A percentile compares a stretch with the other conserved stretches of the same genome.
Evolutionary conservation across 2,113 vertebrate species (phyloP).

Genomic region (Otocyon megalotis): DNA sequence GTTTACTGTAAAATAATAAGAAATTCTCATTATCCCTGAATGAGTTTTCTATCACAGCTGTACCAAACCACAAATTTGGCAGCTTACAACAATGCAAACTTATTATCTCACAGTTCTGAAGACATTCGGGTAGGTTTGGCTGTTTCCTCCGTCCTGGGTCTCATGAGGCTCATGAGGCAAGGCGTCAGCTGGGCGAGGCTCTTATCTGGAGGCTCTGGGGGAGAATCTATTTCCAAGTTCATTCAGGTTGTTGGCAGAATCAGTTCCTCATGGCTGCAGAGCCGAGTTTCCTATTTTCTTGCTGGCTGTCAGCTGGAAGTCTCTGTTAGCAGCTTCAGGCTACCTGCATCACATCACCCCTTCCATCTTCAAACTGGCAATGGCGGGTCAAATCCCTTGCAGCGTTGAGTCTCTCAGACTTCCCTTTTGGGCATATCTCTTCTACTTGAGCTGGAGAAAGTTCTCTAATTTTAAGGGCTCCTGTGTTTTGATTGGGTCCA

Average conservation of each 20-base stretch:
- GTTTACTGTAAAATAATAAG: background rate
- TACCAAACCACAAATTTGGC: background rate
- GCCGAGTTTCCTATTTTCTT: background rate
- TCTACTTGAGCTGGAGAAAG: background rate
- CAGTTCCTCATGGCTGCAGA: background rate
- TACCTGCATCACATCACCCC: background rate
- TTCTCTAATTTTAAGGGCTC: background rate
- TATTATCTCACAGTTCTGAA: background rate
- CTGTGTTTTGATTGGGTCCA: background rate
- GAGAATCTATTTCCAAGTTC: slow-evolving; percentile 8
- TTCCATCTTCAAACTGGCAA: background rate
- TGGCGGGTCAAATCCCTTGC: background rate
- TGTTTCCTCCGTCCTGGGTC: background rate
- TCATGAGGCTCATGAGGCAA: background rate
- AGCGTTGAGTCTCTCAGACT: background rate
- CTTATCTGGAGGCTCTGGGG: background rate
- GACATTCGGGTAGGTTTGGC: background rate
- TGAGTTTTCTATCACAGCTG: background rate
- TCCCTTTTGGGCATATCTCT: background rate
- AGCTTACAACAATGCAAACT: background rate
- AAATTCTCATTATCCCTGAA: background rate
- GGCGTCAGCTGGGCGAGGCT: background rate
- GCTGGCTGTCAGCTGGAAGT: background rate
- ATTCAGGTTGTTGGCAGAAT: background rate
- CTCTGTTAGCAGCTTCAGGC: background rate